Percentiles rank a stretch among this genome's conserved stretches.
These are phyloP conservation scores for Rhinolophus ferrumequinum DNA, from an alignment of 2,113 vertebrate species.

Conservation along the genomic window DNA sequence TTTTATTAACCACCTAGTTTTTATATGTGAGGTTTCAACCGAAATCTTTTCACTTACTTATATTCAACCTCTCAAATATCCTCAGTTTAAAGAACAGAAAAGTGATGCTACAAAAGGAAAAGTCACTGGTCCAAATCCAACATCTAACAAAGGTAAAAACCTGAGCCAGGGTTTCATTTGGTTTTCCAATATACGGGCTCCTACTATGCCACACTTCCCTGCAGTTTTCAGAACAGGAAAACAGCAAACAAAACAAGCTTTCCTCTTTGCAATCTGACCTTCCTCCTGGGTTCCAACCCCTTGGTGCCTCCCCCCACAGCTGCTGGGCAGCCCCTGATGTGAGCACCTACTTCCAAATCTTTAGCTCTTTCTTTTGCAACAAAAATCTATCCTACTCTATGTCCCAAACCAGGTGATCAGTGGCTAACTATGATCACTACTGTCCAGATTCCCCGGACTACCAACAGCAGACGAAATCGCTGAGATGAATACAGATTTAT, in stretches of 20 bases:
- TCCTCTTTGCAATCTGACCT: background rate
- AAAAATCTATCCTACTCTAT: background rate
- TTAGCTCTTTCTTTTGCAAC: background rate
- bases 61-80: background rate
- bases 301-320: background rate
- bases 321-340: background rate
- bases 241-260: accelerated
- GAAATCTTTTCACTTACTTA: background rate
- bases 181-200: background rate
- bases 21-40: background rate
- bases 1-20: background rate
- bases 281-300: background rate
- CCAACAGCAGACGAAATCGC: background rate
- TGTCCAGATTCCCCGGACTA: background rate
- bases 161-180: background rate
- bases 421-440: background rate
- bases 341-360: background rate
- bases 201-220: background rate
- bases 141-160: background rate
- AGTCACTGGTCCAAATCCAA: background rate
- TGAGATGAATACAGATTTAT: background rate
- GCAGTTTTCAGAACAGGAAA: background rate
- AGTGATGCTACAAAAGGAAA: background rate
- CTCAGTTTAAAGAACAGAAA: background rate
- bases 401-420: background rate